Evolutionary conservation across 2,888 invertebrate genomes (phyloP).

Genomic region (Macrostomum cliftonense): DNA sequence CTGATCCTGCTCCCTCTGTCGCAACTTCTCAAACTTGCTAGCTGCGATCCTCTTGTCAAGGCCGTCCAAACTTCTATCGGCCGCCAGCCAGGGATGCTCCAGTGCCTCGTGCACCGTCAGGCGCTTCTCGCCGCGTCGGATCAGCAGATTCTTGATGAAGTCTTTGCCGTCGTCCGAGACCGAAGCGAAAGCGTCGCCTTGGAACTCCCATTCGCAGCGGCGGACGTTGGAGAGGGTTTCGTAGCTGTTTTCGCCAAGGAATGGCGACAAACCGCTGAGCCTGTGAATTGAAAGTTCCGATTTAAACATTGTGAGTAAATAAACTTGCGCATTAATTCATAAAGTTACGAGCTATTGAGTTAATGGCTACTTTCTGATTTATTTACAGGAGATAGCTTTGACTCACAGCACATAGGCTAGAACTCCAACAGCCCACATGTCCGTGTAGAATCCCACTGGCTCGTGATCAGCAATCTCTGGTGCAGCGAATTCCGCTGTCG

Average conservation of each 20-base stretch:
- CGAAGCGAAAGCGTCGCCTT: conserved; percentile 73
- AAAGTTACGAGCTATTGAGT: too few relatives aligned
- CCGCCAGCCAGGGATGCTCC: conserved; percentile 67
- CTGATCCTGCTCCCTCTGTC: conserved; percentile 59
- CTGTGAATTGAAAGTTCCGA: conserved; percentile 38
- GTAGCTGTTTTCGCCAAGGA: conserved; percentile 92
- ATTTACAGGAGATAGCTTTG: too few relatives aligned
- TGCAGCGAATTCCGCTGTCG: conserved; percentile 96
- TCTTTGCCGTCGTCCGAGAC: conserved; percentile 93
- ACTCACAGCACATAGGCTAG: conserved; percentile 90
- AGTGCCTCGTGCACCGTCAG: conserved; percentile 95
- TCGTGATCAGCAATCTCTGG: conserved; percentile 98
- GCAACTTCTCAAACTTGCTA: conserved; percentile 62
- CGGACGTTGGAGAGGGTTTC: conserved; percentile 94
- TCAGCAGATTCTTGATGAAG: conserved; percentile 75
- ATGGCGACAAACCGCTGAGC: conserved; percentile 87
- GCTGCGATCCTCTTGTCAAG: conserved; percentile 49
- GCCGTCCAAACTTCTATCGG: conserved; percentile 38
- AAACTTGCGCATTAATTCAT: too few relatives aligned
- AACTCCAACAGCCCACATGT: conserved; percentile 99
- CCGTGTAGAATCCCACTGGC: conserved; percentile 97
- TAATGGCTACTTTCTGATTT: too few relatives aligned
- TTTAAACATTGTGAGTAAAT: too few relatives aligned
- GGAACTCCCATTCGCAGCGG: conserved; percentile 97
- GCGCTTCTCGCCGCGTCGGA: conserved; percentile 55